Percentiles rank a stretch among this genome's conserved stretches.
These are phyloP conservation scores for Hippocampus kuda DNA, from an alignment of 2,797 vertebrate genomes.

Conservation along the genomic window DNA sequence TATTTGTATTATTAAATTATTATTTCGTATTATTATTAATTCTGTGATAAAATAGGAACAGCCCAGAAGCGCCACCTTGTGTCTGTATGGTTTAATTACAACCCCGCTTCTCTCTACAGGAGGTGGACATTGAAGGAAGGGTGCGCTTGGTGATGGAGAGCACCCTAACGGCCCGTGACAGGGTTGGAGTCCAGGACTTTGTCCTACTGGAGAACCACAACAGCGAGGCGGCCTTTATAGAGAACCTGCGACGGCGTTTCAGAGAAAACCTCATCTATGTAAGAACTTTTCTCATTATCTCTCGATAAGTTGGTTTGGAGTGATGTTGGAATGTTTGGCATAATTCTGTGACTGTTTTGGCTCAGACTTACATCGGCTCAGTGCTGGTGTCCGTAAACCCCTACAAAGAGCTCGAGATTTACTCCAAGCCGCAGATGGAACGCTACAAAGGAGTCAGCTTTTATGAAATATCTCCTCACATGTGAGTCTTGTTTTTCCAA, in stretches of 20 bases:
- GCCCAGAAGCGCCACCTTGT: background rate
- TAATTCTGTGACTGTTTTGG: slow-evolving; percentile 24
- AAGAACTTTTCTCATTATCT: slow-evolving; percentile 20
- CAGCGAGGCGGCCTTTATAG: slow-evolving; percentile 81
- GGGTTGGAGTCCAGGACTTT: slow-evolving; percentile 85
- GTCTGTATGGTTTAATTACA: background rate
- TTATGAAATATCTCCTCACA: slow-evolving; percentile 90
- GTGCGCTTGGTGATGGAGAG: slow-evolving; percentile 79
- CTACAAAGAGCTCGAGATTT: slow-evolving; percentile 80
- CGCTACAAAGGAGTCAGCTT: slow-evolving; percentile 90
- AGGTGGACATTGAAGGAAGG: slow-evolving; percentile 60
- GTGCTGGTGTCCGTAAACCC: slow-evolving; percentile 84
- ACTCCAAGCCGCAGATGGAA: slow-evolving; percentile 83
- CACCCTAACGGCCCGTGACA: slow-evolving; percentile 79
- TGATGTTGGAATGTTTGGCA: slow-evolving; percentile 9
- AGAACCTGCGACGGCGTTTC: slow-evolving; percentile 81
- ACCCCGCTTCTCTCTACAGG: slow-evolving; percentile 25
- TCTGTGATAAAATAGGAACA: background rate
- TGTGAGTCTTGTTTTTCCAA: slow-evolving; percentile 69
- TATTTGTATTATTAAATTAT: too few species aligned
- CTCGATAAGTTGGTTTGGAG: background rate
- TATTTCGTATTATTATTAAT: too few species aligned
- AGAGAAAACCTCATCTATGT: slow-evolving; percentile 87
- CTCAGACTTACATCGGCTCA: slow-evolving; percentile 87
- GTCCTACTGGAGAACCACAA: slow-evolving; percentile 83